Conservation (phyloP, 1,140 invertebrate genomes). For the Melanaphis sacchari region DNA sequence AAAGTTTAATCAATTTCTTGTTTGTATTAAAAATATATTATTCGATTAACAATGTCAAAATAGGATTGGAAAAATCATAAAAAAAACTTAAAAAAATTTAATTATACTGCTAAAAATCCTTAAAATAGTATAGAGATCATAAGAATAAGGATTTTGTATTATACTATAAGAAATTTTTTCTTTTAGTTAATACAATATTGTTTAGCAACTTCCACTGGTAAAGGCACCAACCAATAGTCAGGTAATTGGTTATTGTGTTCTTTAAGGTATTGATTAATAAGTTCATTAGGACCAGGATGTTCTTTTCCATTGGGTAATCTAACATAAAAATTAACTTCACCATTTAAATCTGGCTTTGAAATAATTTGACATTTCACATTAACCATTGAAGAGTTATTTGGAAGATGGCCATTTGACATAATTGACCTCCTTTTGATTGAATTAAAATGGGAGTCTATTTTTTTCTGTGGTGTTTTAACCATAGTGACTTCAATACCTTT, state of each 20-base stretch:
- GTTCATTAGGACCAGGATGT: slow-evolving; percentile 14
- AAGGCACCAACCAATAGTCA: slow-evolving; percentile 31
- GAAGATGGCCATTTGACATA: neutral
- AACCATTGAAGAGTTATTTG: neutral
- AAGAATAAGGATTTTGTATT: neutral
- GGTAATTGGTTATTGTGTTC: slow-evolving; percentile 25
- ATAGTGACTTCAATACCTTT: slow-evolving; percentile 42
- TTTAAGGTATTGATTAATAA: slow-evolving; percentile 45
- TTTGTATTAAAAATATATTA: neutral
- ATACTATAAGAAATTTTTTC: neutral
- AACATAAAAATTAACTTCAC: slow-evolving; percentile 38
- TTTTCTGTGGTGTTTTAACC: neutral
- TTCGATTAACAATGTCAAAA: neutral
- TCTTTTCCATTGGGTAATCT: slow-evolving; percentile 24
- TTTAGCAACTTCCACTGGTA: slow-evolving; percentile 24
- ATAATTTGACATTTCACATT: slow-evolving; percentile 41
- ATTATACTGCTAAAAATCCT: neutral
- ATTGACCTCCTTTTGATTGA: neutral
- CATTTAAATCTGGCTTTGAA: slow-evolving; percentile 16
- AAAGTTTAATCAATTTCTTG: neutral
- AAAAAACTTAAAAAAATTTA: neutral
- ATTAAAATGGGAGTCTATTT: neutral
- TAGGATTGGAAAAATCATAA: neutral
- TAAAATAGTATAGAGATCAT: slow-evolving; percentile 1
- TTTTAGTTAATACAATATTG: slow-evolving; percentile 4